phyloP scores from a whole-genome alignment of 2,113 vertebrate genomes.

The Gymnarchus niloticus region DNA sequence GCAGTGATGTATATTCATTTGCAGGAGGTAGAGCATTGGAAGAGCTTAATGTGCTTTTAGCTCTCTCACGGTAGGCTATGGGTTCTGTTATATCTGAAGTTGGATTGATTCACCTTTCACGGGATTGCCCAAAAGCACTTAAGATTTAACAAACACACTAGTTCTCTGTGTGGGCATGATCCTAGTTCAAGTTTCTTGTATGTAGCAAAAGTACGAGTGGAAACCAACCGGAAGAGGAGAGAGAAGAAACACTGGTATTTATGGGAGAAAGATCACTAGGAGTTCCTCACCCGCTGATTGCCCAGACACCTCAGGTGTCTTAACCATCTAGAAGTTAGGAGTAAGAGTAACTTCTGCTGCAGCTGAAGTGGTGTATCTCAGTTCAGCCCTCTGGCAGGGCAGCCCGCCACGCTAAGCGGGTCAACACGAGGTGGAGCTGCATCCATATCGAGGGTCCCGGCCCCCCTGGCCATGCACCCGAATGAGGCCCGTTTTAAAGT shows the following conservation, averaged over 20 bases:
- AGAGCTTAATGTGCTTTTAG: background rate
- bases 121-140: background rate
- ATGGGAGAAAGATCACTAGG: background rate
- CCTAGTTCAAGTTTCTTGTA: background rate
- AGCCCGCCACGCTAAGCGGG: background rate
- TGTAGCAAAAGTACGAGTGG: background rate
- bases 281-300: background rate
- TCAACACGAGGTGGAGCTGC: background rate
- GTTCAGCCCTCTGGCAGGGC: background rate
- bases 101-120: background rate
- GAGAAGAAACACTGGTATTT: background rate
- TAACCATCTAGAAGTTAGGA: background rate
- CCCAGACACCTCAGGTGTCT: background rate
- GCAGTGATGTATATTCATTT: background rate
- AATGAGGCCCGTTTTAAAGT: constrained; percentile 24
- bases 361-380: background rate
- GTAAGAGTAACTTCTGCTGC: background rate
- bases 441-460: background rate
- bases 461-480: too few species aligned
- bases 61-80: background rate
- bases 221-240: too few species aligned
- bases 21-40: background rate
- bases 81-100: background rate
- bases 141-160: background rate
- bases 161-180: background rate